These are phyloP conservation scores for Lethrus apterus DNA, from an alignment of 1,140 invertebrate genomes.

Conservation along the genomic window DNA sequence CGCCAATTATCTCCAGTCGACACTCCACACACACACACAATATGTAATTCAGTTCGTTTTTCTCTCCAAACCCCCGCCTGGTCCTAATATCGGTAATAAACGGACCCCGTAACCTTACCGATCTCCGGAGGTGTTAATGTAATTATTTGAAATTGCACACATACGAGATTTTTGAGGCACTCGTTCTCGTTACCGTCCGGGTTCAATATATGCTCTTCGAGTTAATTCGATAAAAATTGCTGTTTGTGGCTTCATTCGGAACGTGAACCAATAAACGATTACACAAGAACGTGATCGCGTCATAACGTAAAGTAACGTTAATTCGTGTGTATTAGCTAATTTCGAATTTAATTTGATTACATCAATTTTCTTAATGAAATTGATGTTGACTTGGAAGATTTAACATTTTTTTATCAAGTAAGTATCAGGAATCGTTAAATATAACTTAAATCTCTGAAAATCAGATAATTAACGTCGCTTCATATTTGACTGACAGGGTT, in stretches of 20 bases:
- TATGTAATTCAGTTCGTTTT: constrained; percentile 7
- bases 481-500: no score
- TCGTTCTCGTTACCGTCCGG: constrained; percentile 1
- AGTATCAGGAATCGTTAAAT: no score
- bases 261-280: background rate
- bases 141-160: constrained; percentile 3
- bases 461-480: no score
- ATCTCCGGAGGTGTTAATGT: constrained; percentile 8
- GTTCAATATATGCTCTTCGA: background rate
- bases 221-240: background rate
- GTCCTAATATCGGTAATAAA: constrained; percentile 9
- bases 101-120: constrained; percentile 5
- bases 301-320: no score
- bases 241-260: background rate
- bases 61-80: constrained; percentile 5
- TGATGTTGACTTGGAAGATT: background rate
- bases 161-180: background rate
- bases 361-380: constrained; percentile 1
- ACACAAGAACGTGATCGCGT: no score
- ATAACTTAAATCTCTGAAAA: no score
- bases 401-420: background rate
- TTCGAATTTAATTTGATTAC: background rate
- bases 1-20: no score
- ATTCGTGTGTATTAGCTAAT: no score
- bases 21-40: no score